A percentile compares a stretch with the other conserved stretches of the same genome.
Conservation (phyloP, 2,888 invertebrate genomes). For the Agriotes lineatus region DNA sequence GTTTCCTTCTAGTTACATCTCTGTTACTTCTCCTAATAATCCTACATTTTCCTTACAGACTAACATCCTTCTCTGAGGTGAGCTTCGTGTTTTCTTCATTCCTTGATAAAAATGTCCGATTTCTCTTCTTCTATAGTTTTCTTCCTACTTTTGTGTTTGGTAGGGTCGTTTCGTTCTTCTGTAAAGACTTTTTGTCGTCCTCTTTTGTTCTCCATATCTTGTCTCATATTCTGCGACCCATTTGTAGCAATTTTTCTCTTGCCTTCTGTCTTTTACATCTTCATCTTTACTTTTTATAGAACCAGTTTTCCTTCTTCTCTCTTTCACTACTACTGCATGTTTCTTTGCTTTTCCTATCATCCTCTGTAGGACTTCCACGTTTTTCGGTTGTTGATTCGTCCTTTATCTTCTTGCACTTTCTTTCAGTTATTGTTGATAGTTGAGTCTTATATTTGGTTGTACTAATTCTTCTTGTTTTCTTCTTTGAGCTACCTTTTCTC, state of each 20-base stretch:
- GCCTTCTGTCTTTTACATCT: not conserved
- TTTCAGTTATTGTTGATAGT: no score
- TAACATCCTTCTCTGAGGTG: not conserved
- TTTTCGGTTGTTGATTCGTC: not conserved
- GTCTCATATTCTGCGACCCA: no score
- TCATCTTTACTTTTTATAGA: not conserved
- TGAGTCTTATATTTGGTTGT: no score
- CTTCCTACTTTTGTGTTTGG: no score
- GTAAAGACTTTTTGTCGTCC: no score
- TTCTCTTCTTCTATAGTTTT: no score
- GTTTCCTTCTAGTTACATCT: not conserved
- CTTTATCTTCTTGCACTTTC: not conserved
- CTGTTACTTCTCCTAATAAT: not conserved
- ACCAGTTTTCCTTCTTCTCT: not conserved
- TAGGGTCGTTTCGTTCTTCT: no score
- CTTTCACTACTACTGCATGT: not conserved
- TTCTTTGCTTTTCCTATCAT: not conserved
- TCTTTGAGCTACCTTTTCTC: no score
- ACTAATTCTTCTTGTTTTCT: no score
- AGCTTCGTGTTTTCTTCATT: no score
- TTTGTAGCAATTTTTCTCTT: not conserved
- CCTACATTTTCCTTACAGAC: not conserved
- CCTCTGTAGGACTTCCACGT: not conserved
- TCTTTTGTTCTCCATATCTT: no score
- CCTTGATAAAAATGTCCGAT: no score